These are phyloP conservation scores for Atherix ibis DNA, from an alignment of 2,888 invertebrate species.

Conservation along the genomic window DNA sequence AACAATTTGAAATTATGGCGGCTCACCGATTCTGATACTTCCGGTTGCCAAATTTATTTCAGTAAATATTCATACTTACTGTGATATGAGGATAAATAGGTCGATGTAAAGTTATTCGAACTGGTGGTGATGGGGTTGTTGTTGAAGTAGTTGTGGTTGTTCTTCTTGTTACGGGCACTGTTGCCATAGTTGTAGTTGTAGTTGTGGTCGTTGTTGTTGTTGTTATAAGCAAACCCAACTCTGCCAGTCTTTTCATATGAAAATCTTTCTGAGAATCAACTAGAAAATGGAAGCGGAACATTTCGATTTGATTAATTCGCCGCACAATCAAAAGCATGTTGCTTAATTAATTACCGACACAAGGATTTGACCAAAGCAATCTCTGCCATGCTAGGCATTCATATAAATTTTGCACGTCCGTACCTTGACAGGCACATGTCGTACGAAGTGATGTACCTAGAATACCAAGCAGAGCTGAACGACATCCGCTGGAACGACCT, in stretches of 20 bases:
- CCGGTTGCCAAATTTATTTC: too few species aligned
- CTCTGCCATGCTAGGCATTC: conserved; percentile 84
- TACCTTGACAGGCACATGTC: conserved; percentile 76
- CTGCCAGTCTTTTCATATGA: conserved; percentile 45
- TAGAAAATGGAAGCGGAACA: conserved; percentile 33
- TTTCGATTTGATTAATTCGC: too few species aligned
- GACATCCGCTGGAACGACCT: conserved; percentile 68
- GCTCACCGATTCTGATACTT: too few species aligned
- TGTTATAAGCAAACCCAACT: conserved; percentile 35
- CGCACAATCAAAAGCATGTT: too few species aligned
- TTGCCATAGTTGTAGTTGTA: conserved; percentile 36
- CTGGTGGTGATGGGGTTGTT: conserved; percentile 1
- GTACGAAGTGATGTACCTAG: conserved; percentile 78
- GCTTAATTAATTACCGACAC: conserved; percentile 71
- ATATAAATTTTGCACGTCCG: conserved; percentile 69
- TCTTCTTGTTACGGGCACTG: conserved; percentile 30
- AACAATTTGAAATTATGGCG: too few species aligned
- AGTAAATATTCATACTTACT: too few species aligned
- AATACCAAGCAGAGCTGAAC: conserved; percentile 72
- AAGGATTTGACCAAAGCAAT: conserved; percentile 80
- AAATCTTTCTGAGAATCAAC: conserved; percentile 83
- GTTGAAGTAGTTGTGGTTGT: conserved; percentile 16
- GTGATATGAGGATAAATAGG: neutral
- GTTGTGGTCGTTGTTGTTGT: conserved; percentile 34
- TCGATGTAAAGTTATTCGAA: conserved; percentile 18